Percentiles rank a stretch among this genome's conserved stretches.
Conservation (phyloP, 1,140 invertebrate species). For the Steinernema feltiae region DNA sequence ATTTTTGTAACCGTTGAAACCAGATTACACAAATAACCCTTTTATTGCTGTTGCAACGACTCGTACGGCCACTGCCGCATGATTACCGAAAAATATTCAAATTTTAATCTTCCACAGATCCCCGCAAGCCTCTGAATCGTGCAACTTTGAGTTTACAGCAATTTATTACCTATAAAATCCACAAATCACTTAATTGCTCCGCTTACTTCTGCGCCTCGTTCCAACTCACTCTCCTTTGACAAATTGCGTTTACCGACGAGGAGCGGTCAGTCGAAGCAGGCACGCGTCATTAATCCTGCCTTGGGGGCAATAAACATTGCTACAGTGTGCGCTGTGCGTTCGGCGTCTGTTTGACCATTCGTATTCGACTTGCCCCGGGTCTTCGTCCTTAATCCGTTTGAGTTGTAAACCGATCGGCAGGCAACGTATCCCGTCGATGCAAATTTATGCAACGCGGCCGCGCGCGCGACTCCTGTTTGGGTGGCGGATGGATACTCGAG, state of each 20-base stretch:
- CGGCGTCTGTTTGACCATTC: constrained; percentile 3
- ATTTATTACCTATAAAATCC: background rate
- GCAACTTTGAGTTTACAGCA: no score
- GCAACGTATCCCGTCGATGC: background rate
- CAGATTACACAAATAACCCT: no score
- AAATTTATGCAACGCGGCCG: no score
- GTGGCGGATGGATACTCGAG: background rate
- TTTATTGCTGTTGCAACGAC: no score
- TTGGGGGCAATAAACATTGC: constrained; percentile 1
- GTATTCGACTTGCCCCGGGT: background rate
- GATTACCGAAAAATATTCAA: no score
- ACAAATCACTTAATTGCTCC: background rate
- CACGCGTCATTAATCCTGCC: background rate
- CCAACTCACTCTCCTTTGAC: background rate
- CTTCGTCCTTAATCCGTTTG: background rate
- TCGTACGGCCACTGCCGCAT: no score
- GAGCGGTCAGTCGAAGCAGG: background rate
- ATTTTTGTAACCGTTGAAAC: no score
- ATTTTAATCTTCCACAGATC: no score
- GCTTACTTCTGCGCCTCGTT: background rate
- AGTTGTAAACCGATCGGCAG: background rate
- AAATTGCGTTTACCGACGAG: background rate
- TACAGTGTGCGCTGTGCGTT: background rate
- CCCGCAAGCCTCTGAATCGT: no score
- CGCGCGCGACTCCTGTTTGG: background rate